Base-by-base conservation (phyloP, 2,888 invertebrate genomes). In the Eucriotettix oculatus region DNA sequence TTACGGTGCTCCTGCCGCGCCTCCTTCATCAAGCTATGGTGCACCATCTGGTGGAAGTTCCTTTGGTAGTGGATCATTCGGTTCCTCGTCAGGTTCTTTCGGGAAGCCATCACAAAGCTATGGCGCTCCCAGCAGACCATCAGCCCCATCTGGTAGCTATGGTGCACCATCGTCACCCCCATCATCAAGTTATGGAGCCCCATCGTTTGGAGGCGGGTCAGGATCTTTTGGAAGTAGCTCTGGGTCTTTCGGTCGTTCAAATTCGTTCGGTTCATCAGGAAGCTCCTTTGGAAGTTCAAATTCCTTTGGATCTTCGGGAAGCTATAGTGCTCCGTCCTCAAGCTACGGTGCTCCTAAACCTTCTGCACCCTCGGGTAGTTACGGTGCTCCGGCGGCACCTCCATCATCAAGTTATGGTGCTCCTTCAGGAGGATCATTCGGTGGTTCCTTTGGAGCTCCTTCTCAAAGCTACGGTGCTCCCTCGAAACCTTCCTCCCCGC, bases 351-450 rank as follows among this genome's bases (percentile, higher is more conserved):
- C 63, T 14, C 61, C 58, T 2, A 70, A 69, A 16, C 64, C 66
- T 11, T 65, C 67, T 56, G 63, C 65, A 68, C 55, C 74, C 68
- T 61, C 73, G 70, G 16, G 42, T 16, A 29, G 40, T 17, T n/a
- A 14, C 1, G 55, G 55, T 10, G 55, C 40, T 1, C 16, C 16
- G 3, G 56, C 16, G 3, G 48, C 16, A 44, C 64, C 66, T 16
- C 77, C 71, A 52, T 77, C 77, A 1, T 73, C 73, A 60, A 75
- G 72, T 57, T 79, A 79, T 63, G 78, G 79, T 10, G 75, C 72
- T 68, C 75, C 73, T 16, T 14, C 29, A 10, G 69, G 17, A 11
- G 64, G 68, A 44, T 72, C 71, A 10, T 68, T 69, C 62, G 55
- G 55, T 1, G 16, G 62, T 63, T 10, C 67, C 9, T 29, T 29